These are phyloP conservation scores for Pipistrellus nathusii DNA, from an alignment of 2,797 vertebrate genomes.

Conservation along the genomic window DNA sequence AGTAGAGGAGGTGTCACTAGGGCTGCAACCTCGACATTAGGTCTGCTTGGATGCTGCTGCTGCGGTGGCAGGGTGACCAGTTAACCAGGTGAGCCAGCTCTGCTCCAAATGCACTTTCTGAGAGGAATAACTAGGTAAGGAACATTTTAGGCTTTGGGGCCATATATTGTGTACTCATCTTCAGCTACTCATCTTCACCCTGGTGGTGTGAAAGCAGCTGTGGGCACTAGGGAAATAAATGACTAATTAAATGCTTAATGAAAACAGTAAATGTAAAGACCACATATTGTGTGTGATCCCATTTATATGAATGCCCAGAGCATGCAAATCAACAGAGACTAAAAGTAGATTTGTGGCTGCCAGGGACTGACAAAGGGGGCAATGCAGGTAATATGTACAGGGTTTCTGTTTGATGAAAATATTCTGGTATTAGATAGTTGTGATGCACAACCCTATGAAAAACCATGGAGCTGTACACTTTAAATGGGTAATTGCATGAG, in stretches of 20 bases:
- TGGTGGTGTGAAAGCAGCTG: neutral
- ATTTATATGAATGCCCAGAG: neutral
- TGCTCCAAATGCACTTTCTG: neutral
- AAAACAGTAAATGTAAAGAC: neutral
- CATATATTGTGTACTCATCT: neutral
- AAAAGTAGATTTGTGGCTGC: neutral
- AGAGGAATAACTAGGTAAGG: neutral
- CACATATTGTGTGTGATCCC: neutral
- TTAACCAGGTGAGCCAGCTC: neutral
- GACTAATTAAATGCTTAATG: neutral
- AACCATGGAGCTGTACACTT: neutral
- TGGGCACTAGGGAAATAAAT: neutral
- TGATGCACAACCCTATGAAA: neutral
- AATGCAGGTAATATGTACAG: fast-evolving
- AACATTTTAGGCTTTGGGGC: neutral
- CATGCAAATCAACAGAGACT: neutral
- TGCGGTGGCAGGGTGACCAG: too few relatives aligned
- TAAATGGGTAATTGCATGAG: neutral
- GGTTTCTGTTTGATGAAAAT: neutral
- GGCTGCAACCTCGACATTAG: neutral
- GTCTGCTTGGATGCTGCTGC: too few relatives aligned
- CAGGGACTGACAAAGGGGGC: too few relatives aligned
- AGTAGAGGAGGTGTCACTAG: too few relatives aligned
- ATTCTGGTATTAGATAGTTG: neutral
- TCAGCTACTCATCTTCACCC: neutral